A percentile compares a stretch with the other conserved stretches of the same genome.
Conservation (phyloP, 2,888 invertebrate species). For the Nebria salina region DNA sequence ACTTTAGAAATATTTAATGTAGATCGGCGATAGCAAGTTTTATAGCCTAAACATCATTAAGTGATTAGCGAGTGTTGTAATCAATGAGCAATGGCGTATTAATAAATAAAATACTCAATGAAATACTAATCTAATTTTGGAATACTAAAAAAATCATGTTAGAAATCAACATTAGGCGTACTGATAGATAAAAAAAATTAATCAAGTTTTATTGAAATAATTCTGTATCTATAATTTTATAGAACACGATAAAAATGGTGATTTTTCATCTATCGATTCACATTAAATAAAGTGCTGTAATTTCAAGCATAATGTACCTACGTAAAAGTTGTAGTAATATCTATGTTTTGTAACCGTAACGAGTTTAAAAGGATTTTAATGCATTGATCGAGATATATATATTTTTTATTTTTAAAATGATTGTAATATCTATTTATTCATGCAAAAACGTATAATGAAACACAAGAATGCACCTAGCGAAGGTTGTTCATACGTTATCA, state of each 20-base stretch:
- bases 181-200: too few species aligned
- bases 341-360: too few species aligned
- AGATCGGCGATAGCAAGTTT: not conserved
- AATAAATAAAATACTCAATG: not conserved
- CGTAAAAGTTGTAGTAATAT: not conserved
- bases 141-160: not conserved
- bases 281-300: slow-evolving; percentile 1
- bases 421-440: too few species aligned
- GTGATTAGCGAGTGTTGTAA: not conserved
- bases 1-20: not conserved
- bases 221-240: not conserved
- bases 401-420: too few species aligned
- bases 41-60: not conserved
- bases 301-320: not conserved
- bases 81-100: not conserved
- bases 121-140: not conserved
- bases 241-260: not conserved
- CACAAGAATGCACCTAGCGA: too few species aligned
- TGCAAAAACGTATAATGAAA: too few species aligned
- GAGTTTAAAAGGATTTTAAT: too few species aligned
- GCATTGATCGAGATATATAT: too few species aligned
- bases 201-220: not conserved
- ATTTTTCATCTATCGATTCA: not conserved
- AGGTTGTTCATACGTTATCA: not conserved
- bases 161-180: too few species aligned